Base-by-base conservation (phyloP, 2,113 vertebrate species). In the Plectropomus leopardus region DNA sequence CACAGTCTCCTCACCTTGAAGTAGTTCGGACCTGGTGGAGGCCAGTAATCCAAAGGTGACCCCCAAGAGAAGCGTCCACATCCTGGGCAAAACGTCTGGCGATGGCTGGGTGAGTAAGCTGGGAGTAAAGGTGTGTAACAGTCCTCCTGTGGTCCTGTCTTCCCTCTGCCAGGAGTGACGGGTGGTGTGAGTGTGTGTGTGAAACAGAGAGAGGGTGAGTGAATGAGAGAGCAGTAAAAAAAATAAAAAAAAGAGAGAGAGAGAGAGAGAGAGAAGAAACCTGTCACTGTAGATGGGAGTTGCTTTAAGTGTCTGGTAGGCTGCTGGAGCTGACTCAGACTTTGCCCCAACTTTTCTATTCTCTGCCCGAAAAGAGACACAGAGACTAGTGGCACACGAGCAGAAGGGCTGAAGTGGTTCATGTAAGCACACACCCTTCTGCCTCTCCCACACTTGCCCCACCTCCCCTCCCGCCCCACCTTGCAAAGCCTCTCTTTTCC, bases 41-140 rank as follows among this genome's bases (percentile, higher is more conserved):
- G 90, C 89, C 90, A 95, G 84, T 85, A 94, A 91, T 94, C 89
- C 94, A 88, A 91, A 91, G 76, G 81, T 90, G 86, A 94, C 72
- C 83, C 92, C 91, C 60, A 92, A 76, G 61, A 95, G 66, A 47
- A 95, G 86, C 80, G 76, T 92, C 94, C 94, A 94, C 95, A 96
- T 95, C 91, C 72, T 94, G 88, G 80, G 57, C 19, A 85, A 74
- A 80, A 63, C 17, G 78, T 81, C 28, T 90, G 80, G 44, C 30
- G 76, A 72, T 74, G 82, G 40, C 68, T 84, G 76, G 81, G 66
- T 64, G 68, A 86, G 78, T 68, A 76, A 40, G 36, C 86, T 80
- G 76, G 60, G 30, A 63, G 78, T 66, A 64, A 89, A 87, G 76
- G 84, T 92, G 85, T 88, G 64, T 76, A 64, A 82, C 78, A 77